Evolutionary conservation across 2,113 vertebrate species (phyloP).

Genomic region (Chaetodon trifascialis): DNA sequence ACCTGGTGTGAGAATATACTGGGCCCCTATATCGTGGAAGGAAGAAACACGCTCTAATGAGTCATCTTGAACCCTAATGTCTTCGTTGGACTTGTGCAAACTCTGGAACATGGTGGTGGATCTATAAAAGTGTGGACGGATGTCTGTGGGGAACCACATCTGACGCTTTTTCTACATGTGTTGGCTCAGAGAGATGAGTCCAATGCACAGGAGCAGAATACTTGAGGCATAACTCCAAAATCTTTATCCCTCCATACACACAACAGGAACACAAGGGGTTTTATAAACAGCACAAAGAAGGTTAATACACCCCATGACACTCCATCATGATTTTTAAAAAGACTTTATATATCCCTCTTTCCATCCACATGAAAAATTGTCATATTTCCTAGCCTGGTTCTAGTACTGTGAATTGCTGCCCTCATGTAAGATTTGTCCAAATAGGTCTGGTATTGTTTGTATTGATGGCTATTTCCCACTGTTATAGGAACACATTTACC

Average conservation of each 20-base stretch:
- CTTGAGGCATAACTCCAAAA: neutral
- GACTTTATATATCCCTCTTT: neutral
- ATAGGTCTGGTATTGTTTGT: neutral
- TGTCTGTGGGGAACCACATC: conserved; percentile 32
- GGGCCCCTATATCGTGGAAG: neutral
- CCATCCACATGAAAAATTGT: neutral
- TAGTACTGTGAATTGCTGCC: neutral
- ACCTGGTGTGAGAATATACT: conserved; percentile 25
- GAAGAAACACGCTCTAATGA: conserved; percentile 51
- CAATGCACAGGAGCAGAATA: neutral
- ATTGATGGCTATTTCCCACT: neutral
- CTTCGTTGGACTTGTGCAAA: conserved; percentile 53
- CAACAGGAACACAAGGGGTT: neutral
- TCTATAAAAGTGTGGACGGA: conserved; percentile 56
- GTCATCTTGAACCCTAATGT: conserved; percentile 48
- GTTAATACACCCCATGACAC: neutral
- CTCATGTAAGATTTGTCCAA: conserved; percentile 1
- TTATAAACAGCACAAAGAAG: conserved; percentile 11
- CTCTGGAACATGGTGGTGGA: conserved; percentile 36
- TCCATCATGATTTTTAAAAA: neutral
- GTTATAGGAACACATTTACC: neutral
- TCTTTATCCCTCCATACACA: neutral
- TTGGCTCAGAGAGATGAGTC: conserved; percentile 9
- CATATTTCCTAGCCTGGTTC: neutral
- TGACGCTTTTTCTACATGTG: conserved; percentile 25